Base-by-base conservation (phyloP, 2,113 vertebrate species). In the Oreotragus oreotragus region DNA sequence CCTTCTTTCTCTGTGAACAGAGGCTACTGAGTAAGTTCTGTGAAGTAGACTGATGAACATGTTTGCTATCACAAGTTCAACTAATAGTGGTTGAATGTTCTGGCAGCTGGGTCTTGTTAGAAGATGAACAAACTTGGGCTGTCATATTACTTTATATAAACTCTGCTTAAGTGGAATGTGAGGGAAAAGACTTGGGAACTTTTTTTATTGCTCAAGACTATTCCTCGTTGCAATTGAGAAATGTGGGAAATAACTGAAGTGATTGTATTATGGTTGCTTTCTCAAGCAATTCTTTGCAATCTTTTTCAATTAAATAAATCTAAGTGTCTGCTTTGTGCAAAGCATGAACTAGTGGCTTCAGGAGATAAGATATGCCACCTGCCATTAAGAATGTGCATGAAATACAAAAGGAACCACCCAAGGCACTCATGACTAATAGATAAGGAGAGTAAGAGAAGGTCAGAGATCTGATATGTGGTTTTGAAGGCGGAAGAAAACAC, bases 151-250 rank as follows among this genome's bases (percentile, higher is more conserved):
- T 85, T 95, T 76, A 76, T 93, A 76, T 93, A 95, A 97, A 96
- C 47, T 53, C 57, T 28, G 4, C 58, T 62, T 2, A 87, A 96
- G 92, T 97, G 91, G 93, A 95, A 96, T 92, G 47, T 60, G 45
- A 90, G 21, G 93, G 89, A 17, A 94, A 92, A 96, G 43, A 13
- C 80, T 87, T 96, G 98, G 96, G 96, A 97, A 97, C 87, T 96
- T 97, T 96, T 85, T 86, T 84, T 97, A 95, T 98, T 98, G 96
- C 97, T 96, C 92, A 98, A 98, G 94, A 96, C 53, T 47, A 83
- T 39, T 97, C 33, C 28, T 64, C 81, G 64, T 47, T 93, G 58
- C 28, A 96, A 64, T 97, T 96, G 84, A 96, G 97, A 97, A 98
- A 98, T 97, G 25, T 97, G 96, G 97, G 97, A 97, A 97, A 97